Evolutionary conservation across 2,113 vertebrate species (phyloP), one percentile per base, ranked within the genome.

Genomic region (Tyto alba): DNA sequence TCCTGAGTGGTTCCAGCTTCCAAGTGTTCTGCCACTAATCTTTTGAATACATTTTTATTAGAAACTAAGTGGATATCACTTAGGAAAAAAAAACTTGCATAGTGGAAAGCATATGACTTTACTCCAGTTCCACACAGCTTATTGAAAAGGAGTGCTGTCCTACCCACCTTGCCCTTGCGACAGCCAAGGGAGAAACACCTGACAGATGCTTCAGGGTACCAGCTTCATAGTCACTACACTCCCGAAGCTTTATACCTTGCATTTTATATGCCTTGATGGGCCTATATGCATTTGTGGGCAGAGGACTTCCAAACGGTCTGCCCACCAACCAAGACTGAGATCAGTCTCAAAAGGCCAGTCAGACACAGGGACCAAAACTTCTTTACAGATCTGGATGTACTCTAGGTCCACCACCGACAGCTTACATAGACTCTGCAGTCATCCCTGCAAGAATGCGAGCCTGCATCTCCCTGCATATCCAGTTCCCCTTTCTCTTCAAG

Each of bases 1-100:
- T 45, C 75, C 78, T 88, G 85, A 94, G 87, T 47, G 57, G 62
- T 85, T 96, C 75, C 89, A 73, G 74, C 78, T 96, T 97, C 81
- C 74, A 73, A 88, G 53, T 69, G 55, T 88, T 73, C 74, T 91
- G 74, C n/a, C 48, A 66, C 85, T 93, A 80, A 91, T 83, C 91
- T 90, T 90, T n/a, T 80, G 81, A 95, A 91, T 62, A 67, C 23
- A 48, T 75, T 96, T 93, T 88, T 90, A 56, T 79, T 82, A 55
- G 53, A 32, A 88, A 69, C 41, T 76, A 90, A 88, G 66, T 55
- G 81, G 57, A 29, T 95, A 77, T 71, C 57, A 59, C 81, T 63
- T n/a, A n/a, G n/a, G 18, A 45, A 78, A 72, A 40, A 79, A 87
- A 89, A 83, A 17, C 66, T 73, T 67, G 9, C 30, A 16, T 27